A percentile compares a stretch with the other conserved stretches of the same genome.
Evolutionary conservation across 2,888 invertebrate species (phyloP).

Genomic region (Cylloceria caligata): DNA sequence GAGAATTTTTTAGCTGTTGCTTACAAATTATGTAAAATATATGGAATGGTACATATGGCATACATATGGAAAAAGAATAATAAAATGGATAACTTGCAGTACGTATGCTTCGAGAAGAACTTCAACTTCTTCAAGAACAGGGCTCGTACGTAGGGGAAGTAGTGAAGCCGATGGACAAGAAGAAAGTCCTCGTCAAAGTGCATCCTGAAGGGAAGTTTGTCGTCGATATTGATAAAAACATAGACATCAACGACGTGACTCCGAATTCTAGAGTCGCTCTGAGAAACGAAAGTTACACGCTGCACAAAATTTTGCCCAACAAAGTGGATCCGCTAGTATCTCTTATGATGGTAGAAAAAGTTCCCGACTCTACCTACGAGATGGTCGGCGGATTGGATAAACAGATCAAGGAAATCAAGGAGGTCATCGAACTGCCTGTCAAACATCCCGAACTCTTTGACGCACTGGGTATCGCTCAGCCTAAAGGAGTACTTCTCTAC

Average conservation of each 20-base stretch:
- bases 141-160: conserved; percentile 99
- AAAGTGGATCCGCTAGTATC: conserved; percentile 99
- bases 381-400: conserved; percentile 99
- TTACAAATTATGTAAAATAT: too few species aligned
- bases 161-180: conserved; percentile 99
- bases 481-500: conserved; percentile 98
- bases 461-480: conserved; percentile 99
- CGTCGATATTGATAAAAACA: conserved; percentile 99
- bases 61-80: not conserved
- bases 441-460: conserved; percentile 99
- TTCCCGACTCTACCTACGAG: conserved; percentile 99
- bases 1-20: too few species aligned
- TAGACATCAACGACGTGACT: conserved; percentile 98
- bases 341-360: conserved; percentile 99
- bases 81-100: conserved; percentile 86
- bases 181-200: conserved; percentile 99
- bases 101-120: conserved; percentile 98
- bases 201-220: conserved; percentile 99
- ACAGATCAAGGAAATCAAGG: conserved; percentile 99
- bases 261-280: conserved; percentile 99
- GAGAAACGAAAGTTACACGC: conserved; percentile 98
- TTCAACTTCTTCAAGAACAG: conserved; percentile 98
- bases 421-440: conserved; percentile 99
- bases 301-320: conserved; percentile 99
- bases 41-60: too few species aligned